These are phyloP conservation scores for Atta cephalotes DNA, from an alignment of 1,140 invertebrate species.

Conservation along the genomic window DNA sequence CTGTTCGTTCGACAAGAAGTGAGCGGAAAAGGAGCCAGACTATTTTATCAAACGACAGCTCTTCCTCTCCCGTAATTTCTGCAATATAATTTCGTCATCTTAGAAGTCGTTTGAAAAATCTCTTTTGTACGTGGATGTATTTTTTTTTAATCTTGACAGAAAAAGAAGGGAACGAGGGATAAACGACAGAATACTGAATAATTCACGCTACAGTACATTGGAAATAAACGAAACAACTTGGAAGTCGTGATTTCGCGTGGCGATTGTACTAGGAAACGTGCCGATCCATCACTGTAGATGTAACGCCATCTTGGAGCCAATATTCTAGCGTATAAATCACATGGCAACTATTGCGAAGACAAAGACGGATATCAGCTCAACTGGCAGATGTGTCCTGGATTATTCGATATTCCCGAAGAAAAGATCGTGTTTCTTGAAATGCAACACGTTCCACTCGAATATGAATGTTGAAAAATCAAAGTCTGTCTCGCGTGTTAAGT, in stretches of 20 bases:
- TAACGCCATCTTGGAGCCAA: conserved; percentile 78
- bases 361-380: conserved; percentile 77
- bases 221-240: conserved; percentile 55
- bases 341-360: conserved; percentile 74
- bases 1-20: conserved; percentile 62
- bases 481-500: conserved; percentile 37
- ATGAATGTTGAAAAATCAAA: conserved; percentile 48
- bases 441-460: conserved; percentile 43
- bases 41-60: conserved; percentile 32
- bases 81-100: conserved; percentile 15
- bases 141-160: background rate
- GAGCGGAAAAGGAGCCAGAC: conserved; percentile 43
- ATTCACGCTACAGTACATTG: conserved; percentile 26
- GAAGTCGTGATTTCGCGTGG: conserved; percentile 53
- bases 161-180: too few species aligned
- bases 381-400: conserved; percentile 72
- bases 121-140: background rate
- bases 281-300: conserved; percentile 74
- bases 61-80: conserved; percentile 25
- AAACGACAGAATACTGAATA: conserved; percentile 16
- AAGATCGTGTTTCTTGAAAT: conserved; percentile 55
- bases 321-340: conserved; percentile 79
- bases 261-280: conserved; percentile 62
- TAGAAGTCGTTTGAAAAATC: conserved; percentile 5
- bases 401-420: conserved; percentile 67